A percentile compares a stretch with the other conserved stretches of the same genome.
phyloP scores from a whole-genome alignment of 2,113 vertebrate species.

The Pipra filicauda region DNA sequence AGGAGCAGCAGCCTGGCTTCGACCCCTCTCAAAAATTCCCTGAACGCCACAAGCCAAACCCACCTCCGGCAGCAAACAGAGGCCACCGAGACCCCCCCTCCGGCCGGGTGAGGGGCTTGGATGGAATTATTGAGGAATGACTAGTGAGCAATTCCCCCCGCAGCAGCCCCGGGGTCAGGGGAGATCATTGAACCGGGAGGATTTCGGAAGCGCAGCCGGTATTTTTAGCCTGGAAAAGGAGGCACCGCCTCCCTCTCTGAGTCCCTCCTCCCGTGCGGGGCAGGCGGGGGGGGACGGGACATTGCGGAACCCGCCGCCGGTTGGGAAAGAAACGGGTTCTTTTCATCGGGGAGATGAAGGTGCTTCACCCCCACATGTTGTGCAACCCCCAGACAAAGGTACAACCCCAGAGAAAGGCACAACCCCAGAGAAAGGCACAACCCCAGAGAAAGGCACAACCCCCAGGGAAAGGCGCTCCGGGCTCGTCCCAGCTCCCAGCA shows the following conservation, averaged over 20 bases:
- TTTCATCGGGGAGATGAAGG: background rate
- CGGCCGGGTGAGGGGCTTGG: background rate
- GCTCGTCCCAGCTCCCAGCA: background rate
- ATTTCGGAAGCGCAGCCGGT: background rate
- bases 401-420: background rate
- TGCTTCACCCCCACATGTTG: background rate
- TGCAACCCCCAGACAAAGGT: background rate
- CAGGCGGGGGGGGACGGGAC: background rate
- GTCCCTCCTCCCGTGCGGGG: background rate
- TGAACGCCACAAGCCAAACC: accelerated
- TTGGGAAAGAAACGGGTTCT: constrained; percentile 27
- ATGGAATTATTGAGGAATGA: accelerated
- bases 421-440: too few species aligned
- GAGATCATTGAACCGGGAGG: background rate
- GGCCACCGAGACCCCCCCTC: background rate
- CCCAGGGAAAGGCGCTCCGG: background rate
- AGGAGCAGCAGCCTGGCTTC: background rate
- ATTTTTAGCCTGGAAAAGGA: constrained; percentile 28
- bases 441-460: background rate
- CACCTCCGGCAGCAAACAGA: background rate
- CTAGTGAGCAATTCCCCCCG: background rate
- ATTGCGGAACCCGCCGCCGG: background rate
- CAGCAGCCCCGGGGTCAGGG: background rate
- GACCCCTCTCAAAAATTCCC: accelerated
- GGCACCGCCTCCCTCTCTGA: background rate